Conservation (phyloP, 2,797 vertebrate genomes). For the Hemitrygon akajei region DNA sequence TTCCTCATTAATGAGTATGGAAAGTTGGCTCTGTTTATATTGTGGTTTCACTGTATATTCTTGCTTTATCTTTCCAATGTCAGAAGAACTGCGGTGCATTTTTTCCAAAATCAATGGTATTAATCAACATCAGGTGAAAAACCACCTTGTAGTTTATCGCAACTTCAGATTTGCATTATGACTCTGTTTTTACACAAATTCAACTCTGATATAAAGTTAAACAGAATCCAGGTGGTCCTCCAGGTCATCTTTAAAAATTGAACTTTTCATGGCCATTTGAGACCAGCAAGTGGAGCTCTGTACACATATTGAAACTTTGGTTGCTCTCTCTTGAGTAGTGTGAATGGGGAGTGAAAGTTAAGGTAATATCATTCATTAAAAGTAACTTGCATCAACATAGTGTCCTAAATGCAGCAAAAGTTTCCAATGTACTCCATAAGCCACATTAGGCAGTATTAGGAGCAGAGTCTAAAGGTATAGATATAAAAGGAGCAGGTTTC, state of each 20-base stretch:
- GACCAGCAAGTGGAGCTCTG: slow-evolving; percentile 12
- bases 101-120: neutral
- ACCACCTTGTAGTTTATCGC: no score
- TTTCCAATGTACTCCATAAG: neutral
- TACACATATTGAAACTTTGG: neutral
- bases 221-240: neutral
- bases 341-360: neutral
- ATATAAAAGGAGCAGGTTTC: neutral
- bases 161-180: neutral
- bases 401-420: neutral
- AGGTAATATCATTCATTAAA: neutral
- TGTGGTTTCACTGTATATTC: neutral
- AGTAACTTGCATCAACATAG: neutral
- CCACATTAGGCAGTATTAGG: neutral
- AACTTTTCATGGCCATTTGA: neutral
- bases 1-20: neutral
- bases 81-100: neutral
- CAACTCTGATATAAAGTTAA: neutral
- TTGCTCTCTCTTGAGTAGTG: neutral
- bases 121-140: neutral
- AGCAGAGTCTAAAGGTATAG: neutral
- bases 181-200: no score
- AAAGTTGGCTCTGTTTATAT: neutral
- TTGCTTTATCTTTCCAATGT: neutral
- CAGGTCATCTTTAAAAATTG: neutral